Evolutionary conservation across 2,113 vertebrate species (phyloP), one percentile per base, ranked within the genome.

Genomic region (Triplophysa siluroides): DNA sequence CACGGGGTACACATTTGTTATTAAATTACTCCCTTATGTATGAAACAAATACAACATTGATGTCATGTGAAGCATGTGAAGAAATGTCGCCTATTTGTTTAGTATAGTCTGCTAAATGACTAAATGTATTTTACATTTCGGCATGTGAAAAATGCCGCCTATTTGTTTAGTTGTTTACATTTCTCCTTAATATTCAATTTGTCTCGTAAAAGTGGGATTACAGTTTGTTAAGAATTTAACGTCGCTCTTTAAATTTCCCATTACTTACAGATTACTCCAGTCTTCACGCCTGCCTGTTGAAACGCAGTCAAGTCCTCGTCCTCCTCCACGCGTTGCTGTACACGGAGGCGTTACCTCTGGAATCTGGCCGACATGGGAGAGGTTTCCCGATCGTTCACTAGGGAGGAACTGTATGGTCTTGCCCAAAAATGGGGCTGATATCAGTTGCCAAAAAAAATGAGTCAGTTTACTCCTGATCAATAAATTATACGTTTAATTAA

Each of bases 401-500:
- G 76, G 83, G 82, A 89, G 90, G 90, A 90, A 91, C 84, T 85
- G 85, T 62, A 72, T 68, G 86, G 73, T 86, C 86, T 87, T 88
- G 87, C 47, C 92, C 92, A 89, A 90, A 93, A 91, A 92, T 87
- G 92, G 91, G 71, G 78, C 23, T 78, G 18, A 78, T 85, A 86
- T 87, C 83, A 80, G 66, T 74, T 83, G 24, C 76, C 76, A 80
- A 70, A 5, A 70, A 4, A 47, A 68, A 78, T 88, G 89, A 89
- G 81, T 87, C 84, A 88, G 81, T 6, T 50, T 83, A 83, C 81
- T 75, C 67, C 81, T 64, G 5, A 41, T 79, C 26, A 70, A 63
- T 73, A 29, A n/a, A n/a, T n/a, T n/a, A n/a, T n/a, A n/a, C n/a
- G n/a, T n/a, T n/a, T n/a, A n/a, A n/a, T n/a, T n/a, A n/a, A 77